A percentile compares a stretch with the other conserved stretches of the same genome.
Evolutionary conservation across 2,888 invertebrate genomes (phyloP).

Genomic region (Incurvaria masculella): DNA sequence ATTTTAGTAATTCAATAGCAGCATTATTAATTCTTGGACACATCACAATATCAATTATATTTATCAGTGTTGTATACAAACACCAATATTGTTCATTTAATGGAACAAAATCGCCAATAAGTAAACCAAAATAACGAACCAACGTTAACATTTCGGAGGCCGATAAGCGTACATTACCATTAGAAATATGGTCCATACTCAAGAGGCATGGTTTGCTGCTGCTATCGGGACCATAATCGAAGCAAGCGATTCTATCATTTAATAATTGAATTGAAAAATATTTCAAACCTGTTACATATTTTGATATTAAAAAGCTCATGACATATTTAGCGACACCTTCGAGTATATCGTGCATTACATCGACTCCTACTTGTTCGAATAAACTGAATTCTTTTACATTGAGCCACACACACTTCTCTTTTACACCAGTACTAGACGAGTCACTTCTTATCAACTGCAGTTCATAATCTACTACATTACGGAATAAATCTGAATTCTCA

Average conservation of each 20-base stretch:
- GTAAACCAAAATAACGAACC: neutral
- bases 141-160: slow-evolving; percentile 1
- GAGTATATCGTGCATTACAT: slow-evolving; percentile 1
- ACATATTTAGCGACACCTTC: neutral
- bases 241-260: neutral
- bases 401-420: neutral
- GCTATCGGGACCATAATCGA: neutral
- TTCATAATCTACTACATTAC: no score
- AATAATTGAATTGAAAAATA: neutral
- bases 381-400: neutral
- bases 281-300: neutral
- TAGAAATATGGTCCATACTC: neutral
- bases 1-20: neutral
- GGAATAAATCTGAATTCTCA: neutral
- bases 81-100: neutral
- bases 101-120: neutral
- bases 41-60: neutral
- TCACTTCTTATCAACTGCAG: neutral
- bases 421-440: neutral
- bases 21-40: neutral
- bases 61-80: neutral
- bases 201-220: neutral
- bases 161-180: neutral
- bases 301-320: neutral
- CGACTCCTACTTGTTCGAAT: neutral